Percentiles rank a stretch among this genome's conserved stretches.
phyloP scores from a whole-genome alignment of 1,140 invertebrate species.

The Mactra quadrangularis region DNA sequence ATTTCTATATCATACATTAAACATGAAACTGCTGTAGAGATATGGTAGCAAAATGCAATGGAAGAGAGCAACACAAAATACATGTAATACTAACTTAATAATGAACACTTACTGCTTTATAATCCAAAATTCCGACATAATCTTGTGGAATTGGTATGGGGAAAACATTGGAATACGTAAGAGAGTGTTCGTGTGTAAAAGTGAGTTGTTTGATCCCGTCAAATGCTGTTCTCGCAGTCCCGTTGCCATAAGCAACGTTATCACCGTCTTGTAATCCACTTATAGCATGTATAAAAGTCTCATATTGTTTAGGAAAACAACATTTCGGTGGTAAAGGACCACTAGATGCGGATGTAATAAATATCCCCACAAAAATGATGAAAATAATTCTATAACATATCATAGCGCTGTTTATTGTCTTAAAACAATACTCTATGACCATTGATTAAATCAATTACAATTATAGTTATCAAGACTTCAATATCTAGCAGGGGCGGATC shows the following conservation, averaged over 20 bases:
- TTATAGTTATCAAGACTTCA: no score
- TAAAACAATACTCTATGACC: no score
- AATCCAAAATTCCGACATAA: constrained; percentile 21
- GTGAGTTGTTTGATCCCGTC: constrained; percentile 36
- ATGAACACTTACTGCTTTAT: constrained; percentile 23
- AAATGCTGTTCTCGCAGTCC: constrained; percentile 13
- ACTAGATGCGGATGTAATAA: no score
- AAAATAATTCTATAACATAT: no score
- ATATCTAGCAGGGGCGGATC: no score
- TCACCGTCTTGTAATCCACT: constrained; percentile 9
- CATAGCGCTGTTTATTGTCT: no score
- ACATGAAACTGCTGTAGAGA: no score
- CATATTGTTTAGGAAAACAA: constrained; percentile 37
- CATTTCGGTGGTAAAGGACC: neutral
- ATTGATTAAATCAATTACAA: no score
- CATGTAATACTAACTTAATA: neutral
- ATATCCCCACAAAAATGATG: no score
- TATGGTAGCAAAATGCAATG: no score
- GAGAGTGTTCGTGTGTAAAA: constrained; percentile 6
- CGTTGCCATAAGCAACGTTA: constrained; percentile 23
- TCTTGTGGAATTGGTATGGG: constrained; percentile 7
- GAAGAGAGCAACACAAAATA: no score
- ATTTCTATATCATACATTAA: no score
- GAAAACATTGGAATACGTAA: neutral
- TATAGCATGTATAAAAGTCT: neutral